Evolutionary conservation across 2,888 invertebrate species (phyloP), one percentile per base, ranked within the genome.

Genomic region (Microctonus hyperodae): DNA sequence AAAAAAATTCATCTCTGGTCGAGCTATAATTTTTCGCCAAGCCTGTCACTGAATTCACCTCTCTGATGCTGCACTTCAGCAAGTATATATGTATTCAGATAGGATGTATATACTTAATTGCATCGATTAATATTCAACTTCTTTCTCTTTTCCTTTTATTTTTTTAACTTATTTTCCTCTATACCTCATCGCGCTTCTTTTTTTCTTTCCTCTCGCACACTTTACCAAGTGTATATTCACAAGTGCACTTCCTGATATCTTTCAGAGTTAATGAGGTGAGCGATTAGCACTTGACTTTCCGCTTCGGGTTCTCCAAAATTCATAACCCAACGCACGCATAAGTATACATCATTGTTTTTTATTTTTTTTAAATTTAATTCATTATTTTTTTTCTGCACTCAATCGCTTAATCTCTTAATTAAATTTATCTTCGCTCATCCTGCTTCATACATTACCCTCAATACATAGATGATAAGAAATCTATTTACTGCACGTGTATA

Each of bases 41-140:
- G 65, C 70, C 6, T 69, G 68, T 71, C 70, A 69, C 70, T 64
- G 37, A 16, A 35, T 48, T 61, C 65, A 53, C 59, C 61, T 59
- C 65, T 64, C 55, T 7, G 56, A 25, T 61, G 35, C 50, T 44
- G 40, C 60, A 61, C 66, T 65, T 68, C 65, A 60, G 65, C 67
- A 31, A 65, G 69, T 68, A 9, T 6, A 44, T 9, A n/a, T n/a
- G n/a, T n/a, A 62, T 65, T 58, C 67, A 65, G 64, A 73, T 73
- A 71, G 65, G 66, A 33, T 66, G 71, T 66, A 44, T 20, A 44
- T 44, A 65, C 71, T 73, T 75, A 73, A 75, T 74, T 73, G 72
- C 71, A 56, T 70, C 72, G 74, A 75, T 75, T 73, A 75, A 73
- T 73, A 71, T 66, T 70, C 72, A 48, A 44, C 33, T 55, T 63